phyloP scores from a whole-genome alignment of 2,888 invertebrate species.

The Callosobruchus maculatus region DNA sequence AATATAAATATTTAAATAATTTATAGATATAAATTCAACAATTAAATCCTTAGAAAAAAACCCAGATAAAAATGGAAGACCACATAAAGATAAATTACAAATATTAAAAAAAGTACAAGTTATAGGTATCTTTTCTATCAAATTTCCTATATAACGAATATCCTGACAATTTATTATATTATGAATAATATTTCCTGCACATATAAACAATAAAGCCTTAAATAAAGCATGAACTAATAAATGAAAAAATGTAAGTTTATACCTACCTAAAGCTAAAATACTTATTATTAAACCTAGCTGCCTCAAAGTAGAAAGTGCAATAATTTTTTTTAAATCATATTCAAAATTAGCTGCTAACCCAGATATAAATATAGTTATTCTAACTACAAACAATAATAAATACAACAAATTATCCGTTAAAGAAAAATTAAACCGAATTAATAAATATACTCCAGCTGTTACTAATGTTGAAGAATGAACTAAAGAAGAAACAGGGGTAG shows the following conservation, averaged over 20 bases:
- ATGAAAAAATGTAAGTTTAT: slow-evolving; percentile 66
- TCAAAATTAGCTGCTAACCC: slow-evolving; percentile 65
- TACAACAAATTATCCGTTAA: slow-evolving; percentile 48
- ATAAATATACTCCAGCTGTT: slow-evolving; percentile 37
- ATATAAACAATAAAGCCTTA: slow-evolving; percentile 72
- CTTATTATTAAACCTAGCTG: slow-evolving; percentile 71
- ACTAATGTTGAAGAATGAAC: slow-evolving; percentile 48
- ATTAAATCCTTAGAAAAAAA: slow-evolving; percentile 62
- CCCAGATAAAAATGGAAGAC: slow-evolving; percentile 41
- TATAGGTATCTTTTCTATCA: slow-evolving; percentile 53
- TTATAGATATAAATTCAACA: slow-evolving; percentile 56
- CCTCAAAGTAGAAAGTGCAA: slow-evolving; percentile 69
- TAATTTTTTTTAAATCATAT: slow-evolving; percentile 73
- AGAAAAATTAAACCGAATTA: slow-evolving; percentile 64
- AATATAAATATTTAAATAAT: slow-evolving; percentile 54
- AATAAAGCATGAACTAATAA: slow-evolving; percentile 70
- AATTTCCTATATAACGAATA: slow-evolving; percentile 60
- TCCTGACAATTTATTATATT: slow-evolving; percentile 61
- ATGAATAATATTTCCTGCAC: slow-evolving; percentile 68
- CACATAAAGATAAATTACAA: slow-evolving; percentile 33
- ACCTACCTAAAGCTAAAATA: slow-evolving; percentile 48
- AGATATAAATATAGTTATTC: slow-evolving; percentile 60
- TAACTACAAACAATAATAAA: slow-evolving; percentile 57
- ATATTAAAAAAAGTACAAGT: slow-evolving; percentile 50
- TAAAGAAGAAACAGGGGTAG: slow-evolving; percentile 15